phyloP scores from a whole-genome alignment of 2,888 invertebrate genomes.

The Oligia latruncula region DNA sequence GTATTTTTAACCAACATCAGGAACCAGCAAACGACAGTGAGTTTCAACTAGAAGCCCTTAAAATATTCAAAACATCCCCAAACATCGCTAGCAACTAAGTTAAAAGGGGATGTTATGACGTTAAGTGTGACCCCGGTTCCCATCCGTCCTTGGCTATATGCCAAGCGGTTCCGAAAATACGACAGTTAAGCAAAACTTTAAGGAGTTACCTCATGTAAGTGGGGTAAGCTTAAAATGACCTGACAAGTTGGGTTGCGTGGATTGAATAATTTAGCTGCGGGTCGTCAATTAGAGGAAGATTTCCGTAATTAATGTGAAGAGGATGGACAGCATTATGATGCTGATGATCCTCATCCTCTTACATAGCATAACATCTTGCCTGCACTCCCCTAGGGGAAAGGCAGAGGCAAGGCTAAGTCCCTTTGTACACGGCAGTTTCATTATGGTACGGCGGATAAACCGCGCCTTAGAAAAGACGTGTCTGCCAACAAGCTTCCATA shows the following conservation, averaged over 20 bases:
- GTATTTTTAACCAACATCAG: neutral
- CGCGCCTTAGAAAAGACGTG: too few relatives aligned
- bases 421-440: neutral
- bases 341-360: too few relatives aligned
- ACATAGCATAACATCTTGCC: neutral
- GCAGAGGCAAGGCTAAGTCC: neutral
- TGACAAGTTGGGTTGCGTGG: constrained; percentile 37
- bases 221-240: constrained; percentile 32
- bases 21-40: neutral
- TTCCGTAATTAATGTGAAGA: constrained; percentile 3
- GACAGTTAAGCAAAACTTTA: constrained; percentile 54
- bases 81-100: constrained; percentile 41
- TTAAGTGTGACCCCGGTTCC: constrained; percentile 58
- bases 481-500: too few relatives aligned
- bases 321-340: neutral
- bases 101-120: constrained; percentile 44
- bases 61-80: constrained; percentile 43
- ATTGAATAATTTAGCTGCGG: constrained; percentile 34
- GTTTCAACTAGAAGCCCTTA: constrained; percentile 11
- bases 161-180: constrained; percentile 59
- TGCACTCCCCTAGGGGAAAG: neutral
- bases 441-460: neutral
- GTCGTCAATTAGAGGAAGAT: constrained; percentile 24
- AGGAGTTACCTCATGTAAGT: constrained; percentile 27
- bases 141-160: constrained; percentile 60